A percentile compares a stretch with the other conserved stretches of the same genome.
Conservation (phyloP, 2,888 invertebrate genomes). For the Ennomos fuscantarius region DNA sequence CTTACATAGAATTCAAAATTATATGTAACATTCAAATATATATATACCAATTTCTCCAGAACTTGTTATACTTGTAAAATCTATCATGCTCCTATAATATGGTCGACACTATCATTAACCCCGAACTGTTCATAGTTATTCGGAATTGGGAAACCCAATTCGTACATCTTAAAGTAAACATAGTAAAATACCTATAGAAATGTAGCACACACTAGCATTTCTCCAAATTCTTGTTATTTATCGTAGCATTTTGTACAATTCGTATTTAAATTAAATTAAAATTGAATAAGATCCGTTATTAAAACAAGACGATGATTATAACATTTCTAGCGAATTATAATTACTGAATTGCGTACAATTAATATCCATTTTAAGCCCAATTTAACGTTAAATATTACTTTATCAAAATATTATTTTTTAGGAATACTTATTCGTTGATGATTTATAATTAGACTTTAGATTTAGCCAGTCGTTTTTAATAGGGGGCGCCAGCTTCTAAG, state of each 20-base stretch:
- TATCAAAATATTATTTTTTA: constrained; percentile 65
- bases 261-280: constrained; percentile 51
- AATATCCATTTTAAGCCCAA: constrained; percentile 68
- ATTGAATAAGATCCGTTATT: constrained; percentile 64
- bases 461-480: constrained; percentile 28
- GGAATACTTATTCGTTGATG: constrained; percentile 57
- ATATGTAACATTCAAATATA: constrained; percentile 66
- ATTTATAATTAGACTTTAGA: constrained; percentile 34
- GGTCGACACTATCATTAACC: constrained; percentile 65
- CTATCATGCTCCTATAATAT: constrained; percentile 70
- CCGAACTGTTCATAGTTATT: constrained; percentile 58
- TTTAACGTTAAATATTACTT: constrained; percentile 61
- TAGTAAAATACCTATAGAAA: constrained; percentile 51
- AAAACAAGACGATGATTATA: constrained; percentile 61
- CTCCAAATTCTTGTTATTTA: constrained; percentile 39
- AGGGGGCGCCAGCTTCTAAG: constrained; percentile 1
- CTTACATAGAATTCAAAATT: constrained; percentile 71
- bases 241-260: constrained; percentile 56
- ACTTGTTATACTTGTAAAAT: constrained; percentile 63
- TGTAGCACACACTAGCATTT: constrained; percentile 55
- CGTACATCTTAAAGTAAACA: constrained; percentile 53
- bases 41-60: constrained; percentile 67
- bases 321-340: constrained; percentile 48
- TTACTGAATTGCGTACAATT: constrained; percentile 57
- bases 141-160: constrained; percentile 59